Evolutionary conservation across 2,888 invertebrate species (phyloP).

Genomic region (Ophion costatus): DNA sequence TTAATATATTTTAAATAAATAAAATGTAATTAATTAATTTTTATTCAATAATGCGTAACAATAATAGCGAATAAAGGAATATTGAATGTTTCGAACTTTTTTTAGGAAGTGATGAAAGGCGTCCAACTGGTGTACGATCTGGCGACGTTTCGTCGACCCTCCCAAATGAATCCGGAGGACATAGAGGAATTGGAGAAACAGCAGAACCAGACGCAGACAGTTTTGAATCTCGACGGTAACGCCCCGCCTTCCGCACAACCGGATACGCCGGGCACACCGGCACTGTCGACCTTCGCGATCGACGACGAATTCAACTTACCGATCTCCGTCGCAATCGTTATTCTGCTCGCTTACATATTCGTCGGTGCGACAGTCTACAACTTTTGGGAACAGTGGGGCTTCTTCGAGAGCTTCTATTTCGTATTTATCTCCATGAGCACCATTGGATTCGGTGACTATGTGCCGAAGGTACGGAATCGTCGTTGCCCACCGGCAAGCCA

Average conservation of each 20-base stretch:
- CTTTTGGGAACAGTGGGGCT: conserved; percentile 93
- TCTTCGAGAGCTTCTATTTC: conserved; percentile 97
- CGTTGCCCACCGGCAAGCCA: background rate
- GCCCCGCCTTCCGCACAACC: conserved; percentile 80
- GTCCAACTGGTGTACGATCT: conserved; percentile 92
- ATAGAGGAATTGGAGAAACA: conserved; percentile 83
- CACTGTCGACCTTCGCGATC: conserved; percentile 90
- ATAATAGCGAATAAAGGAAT: no score
- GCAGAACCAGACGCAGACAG: conserved; percentile 75
- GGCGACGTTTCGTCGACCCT: conserved; percentile 90
- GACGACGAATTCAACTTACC: conserved; percentile 98
- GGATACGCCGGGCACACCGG: conserved; percentile 91
- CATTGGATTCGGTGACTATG: conserved; percentile 97
- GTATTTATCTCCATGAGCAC: conserved; percentile 98
- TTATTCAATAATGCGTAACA: no score
- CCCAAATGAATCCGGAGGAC: conserved; percentile 87
- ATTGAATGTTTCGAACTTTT: background rate
- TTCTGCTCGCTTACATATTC: conserved; percentile 94
- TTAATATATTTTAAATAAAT: no score
- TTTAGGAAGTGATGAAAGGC: conserved; percentile 92
- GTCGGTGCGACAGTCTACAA: conserved; percentile 93
- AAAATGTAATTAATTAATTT: no score
- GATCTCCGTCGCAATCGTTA: conserved; percentile 93
- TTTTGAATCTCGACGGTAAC: conserved; percentile 81
- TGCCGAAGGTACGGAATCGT: conserved; percentile 87